Percentiles rank a stretch among this genome's conserved stretches.
phyloP scores from a whole-genome alignment of 2,888 invertebrate genomes.

The Aspidapion aeneum region DNA sequence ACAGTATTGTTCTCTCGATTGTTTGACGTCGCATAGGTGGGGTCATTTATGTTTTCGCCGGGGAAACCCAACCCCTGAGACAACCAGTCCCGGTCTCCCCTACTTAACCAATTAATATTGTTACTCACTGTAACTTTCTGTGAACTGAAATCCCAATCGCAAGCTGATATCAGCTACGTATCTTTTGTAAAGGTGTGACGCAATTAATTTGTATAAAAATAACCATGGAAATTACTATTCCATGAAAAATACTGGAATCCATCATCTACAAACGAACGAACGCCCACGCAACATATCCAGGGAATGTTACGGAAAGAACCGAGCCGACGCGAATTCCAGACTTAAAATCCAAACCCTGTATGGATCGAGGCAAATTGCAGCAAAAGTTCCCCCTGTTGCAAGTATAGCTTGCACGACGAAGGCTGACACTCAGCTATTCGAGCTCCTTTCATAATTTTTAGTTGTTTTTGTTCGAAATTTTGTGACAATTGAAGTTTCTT shows the following conservation, averaged over 20 bases:
- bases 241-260: background rate
- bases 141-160: too few species aligned
- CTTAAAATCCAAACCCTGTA: constrained; percentile 42
- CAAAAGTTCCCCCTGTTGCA: background rate
- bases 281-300: constrained; percentile 25
- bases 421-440: background rate
- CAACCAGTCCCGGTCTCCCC: too few species aligned
- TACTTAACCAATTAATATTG: too few species aligned
- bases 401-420: background rate
- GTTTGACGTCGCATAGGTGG: too few species aligned
- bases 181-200: too few species aligned
- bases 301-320: constrained; percentile 31
- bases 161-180: too few species aligned
- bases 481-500: too few species aligned
- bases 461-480: background rate
- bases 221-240: background rate
- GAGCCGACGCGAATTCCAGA: constrained; percentile 33
- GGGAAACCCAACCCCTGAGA: too few species aligned
- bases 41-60: too few species aligned
- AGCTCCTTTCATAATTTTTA: background rate
- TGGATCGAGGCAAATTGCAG: constrained; percentile 36
- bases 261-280: constrained; percentile 18
- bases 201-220: background rate
- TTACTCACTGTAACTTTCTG: too few species aligned
- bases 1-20: too few species aligned